Evolutionary conservation across 2,888 invertebrate genomes (phyloP), one percentile per base, ranked within the genome.

Genomic region (Auanema freiburgensis): DNA sequence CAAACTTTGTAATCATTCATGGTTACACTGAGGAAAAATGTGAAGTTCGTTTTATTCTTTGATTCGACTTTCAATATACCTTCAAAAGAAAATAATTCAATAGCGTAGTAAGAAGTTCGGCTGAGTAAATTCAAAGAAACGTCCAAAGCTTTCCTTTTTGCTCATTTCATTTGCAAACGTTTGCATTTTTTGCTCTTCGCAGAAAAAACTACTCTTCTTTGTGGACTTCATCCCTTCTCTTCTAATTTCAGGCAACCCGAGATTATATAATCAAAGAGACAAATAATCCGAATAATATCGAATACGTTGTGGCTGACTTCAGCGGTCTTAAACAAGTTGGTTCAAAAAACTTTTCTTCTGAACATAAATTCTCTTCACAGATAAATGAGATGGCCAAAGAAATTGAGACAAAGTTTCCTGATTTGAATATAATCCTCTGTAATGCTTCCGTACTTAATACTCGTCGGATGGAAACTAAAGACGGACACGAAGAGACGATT

Each of bases 1-100:
- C 79, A 41, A 81, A 82, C 65, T 76, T 76, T 65, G 82, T 82
- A 21, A 80, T 83, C 55, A 69, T 80, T 25, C 80, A 83, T 64
- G 81, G 83, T 23, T 62, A 74, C 23, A 76, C 68, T 23, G 68
- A 66, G 51, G 69, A 72, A n/a, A 80, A 79, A 49, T 79, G 78
- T 51, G 66, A 75, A 64, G 70, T 71, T 18, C 33, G 33, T 33
- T 33, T 63, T 62, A 51, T 40, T 11, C 16, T 16, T 46, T 46
- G 4, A 46, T 46, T 33, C 8, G 33, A 33, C 33, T 33, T 33
- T 33, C 33, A 33, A 33, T 33, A 33, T 33, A 33, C 33, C 33
- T 33, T 33, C 33, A 33, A 33, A 33, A 33, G 33, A 33, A 33
- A 33, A 33, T 33, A 33, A 33, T 33, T 33, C 33, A 33, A 33